Evolutionary conservation across 1,140 invertebrate species (phyloP), one percentile per base, ranked within the genome.

Genomic region (Pinna nobilis): DNA sequence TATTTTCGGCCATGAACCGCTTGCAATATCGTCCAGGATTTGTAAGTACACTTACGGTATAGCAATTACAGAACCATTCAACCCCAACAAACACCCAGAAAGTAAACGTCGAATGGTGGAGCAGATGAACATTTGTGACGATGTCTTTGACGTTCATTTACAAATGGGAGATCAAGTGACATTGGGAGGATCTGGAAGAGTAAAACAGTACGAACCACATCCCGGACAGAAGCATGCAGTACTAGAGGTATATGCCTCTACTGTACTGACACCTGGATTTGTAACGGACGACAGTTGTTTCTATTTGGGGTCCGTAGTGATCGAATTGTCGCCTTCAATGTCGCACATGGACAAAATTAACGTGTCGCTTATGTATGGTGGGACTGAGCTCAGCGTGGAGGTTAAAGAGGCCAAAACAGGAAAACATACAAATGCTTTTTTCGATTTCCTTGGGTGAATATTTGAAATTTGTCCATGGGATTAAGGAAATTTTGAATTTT

Each of bases 1-100:
- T 0, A 59, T 82, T 57, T 82, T 76, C 65, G 80, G 78, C 0
- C 80, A 82, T 28, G 65, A 75, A 18, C 78, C 80, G 0, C 37
- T 44, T 2, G 68, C 73, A 0, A 79, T 82, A 33, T 30, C 51
- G 18, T 51, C 75, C 1, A 64, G 80, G 63, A 70, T 82, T 2
- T 60, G 72, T 33, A 75, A 74, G 49, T 74, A 59, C 59, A 82
- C 80, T 3, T 82, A 82, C 25, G 77, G 77, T 5, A 47, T 79
- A 7, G 50, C 57, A 2, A 66, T 71, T 1, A 41, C 25, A 3
- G 13, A 32, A 11, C 33, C 59, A 23, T 81, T 74, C 39, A 30
- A 66, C 0, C 28, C 35, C 13, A 49, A 32, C 53, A 25, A 35
- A n/a, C 70, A 77, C 33, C 70, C 74, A 23, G 39, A 39, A 7